Evolutionary conservation across 2,888 invertebrate species (phyloP).

Genomic region (Cenopis cana): DNA sequence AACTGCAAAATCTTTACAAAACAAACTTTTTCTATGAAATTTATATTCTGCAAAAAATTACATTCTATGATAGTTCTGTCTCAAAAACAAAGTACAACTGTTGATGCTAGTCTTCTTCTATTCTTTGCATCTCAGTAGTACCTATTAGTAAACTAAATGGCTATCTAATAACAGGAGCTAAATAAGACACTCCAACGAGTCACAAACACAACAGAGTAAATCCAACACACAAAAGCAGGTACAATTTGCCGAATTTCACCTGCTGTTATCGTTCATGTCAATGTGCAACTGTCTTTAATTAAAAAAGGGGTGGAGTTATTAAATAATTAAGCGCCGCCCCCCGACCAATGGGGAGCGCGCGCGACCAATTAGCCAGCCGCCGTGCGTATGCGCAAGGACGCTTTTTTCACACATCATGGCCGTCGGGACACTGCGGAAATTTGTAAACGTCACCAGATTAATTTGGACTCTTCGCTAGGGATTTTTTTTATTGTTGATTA

Average conservation of each 20-base stretch:
- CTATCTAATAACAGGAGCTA: not conserved
- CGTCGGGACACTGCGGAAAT: conserved; percentile 42
- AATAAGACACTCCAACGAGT: not conserved
- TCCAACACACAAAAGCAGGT: conserved; percentile 8
- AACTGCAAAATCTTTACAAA: no score
- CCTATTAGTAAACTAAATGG: no score
- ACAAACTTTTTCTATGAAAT: no score
- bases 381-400: conserved; percentile 58
- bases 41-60: no score
- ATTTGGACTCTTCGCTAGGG: not conserved
- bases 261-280: conserved; percentile 36
- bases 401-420: conserved; percentile 71
- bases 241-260: conserved; percentile 22
- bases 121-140: no score
- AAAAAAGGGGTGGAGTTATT: conserved; percentile 80
- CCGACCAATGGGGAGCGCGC: conserved; percentile 68
- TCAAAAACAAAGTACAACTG: no score
- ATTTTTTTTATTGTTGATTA: not conserved
- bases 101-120: no score
- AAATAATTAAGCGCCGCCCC: conserved; percentile 79
- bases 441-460: conserved; percentile 28
- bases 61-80: no score
- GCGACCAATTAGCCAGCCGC: conserved; percentile 75
- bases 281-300: conserved; percentile 64
- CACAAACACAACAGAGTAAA: not conserved